A percentile compares a stretch with the other conserved stretches of the same genome.
These are phyloP conservation scores for Phyllotreta striolata DNA, from an alignment of 2,888 invertebrate species.

Conservation along the genomic window DNA sequence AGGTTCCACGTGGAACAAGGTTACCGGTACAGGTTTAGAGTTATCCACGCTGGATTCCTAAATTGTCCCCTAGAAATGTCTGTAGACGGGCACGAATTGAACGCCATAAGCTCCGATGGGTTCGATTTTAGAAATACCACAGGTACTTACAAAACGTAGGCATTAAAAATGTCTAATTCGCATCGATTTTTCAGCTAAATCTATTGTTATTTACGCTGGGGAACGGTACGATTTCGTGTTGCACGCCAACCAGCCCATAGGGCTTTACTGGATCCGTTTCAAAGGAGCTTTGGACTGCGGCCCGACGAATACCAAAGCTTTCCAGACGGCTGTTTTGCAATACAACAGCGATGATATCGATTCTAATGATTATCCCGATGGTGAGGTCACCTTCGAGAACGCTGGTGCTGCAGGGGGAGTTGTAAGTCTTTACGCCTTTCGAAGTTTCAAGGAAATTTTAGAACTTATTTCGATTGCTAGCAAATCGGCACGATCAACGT, in stretches of 20 bases:
- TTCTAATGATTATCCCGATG: conserved; percentile 62
- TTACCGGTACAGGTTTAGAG: conserved; percentile 78
- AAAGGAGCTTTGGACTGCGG: conserved; percentile 90
- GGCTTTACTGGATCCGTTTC: conserved; percentile 80
- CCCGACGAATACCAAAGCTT: conserved; percentile 71
- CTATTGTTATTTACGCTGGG: conserved; percentile 80
- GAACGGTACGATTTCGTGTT: conserved; percentile 88
- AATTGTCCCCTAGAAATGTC: conserved; percentile 88
- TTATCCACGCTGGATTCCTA: conserved; percentile 86
- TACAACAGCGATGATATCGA: conserved; percentile 64
- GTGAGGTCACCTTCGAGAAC: conserved; percentile 69
- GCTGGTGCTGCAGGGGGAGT: conserved; percentile 67
- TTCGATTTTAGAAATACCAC: conserved; percentile 77
- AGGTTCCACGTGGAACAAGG: conserved; percentile 75
- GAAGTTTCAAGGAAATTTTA: no score
- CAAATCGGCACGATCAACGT: conserved; percentile 84
- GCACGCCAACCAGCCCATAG: conserved; percentile 74
- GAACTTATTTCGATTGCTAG: no score
- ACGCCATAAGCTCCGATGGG: conserved; percentile 81
- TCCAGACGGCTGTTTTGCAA: conserved; percentile 71
- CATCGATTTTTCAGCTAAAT: conserved; percentile 39
- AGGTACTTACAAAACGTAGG: conserved; percentile 63
- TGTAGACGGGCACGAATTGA: conserved; percentile 82
- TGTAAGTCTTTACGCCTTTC: no score
- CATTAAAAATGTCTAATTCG: not conserved